Conservation (phyloP, 2,888 invertebrate genomes). For the Pyralis farinalis region DNA sequence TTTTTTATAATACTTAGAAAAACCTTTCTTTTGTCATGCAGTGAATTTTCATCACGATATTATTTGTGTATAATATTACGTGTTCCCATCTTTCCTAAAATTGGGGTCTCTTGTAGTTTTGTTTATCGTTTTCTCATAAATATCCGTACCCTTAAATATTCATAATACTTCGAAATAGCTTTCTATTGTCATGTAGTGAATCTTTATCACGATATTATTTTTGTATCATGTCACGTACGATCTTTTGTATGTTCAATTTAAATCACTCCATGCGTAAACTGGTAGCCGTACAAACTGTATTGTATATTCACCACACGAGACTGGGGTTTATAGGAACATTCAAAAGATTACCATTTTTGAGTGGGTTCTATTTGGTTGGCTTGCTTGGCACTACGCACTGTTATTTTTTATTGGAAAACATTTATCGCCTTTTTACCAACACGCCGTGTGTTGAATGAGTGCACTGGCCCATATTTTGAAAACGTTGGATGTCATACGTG, state of each 20-base stretch:
- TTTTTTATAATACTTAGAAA: too few relatives aligned
- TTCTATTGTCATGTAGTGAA: too few relatives aligned
- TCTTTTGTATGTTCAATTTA: constrained; percentile 20
- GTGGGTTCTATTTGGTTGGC: background rate
- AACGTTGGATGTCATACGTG: constrained; percentile 39
- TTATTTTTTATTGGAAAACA: constrained; percentile 6
- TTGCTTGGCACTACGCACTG: background rate
- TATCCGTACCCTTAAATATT: too few relatives aligned
- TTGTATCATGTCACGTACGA: constrained; percentile 27
- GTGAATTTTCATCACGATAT: constrained; percentile 5
- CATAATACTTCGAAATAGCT: too few relatives aligned
- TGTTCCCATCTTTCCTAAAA: too few relatives aligned
- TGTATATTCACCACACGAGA: constrained; percentile 8
- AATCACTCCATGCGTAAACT: constrained; percentile 22
- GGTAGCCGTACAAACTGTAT: constrained; percentile 15
- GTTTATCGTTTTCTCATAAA: too few relatives aligned
- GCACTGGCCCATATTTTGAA: constrained; percentile 33
- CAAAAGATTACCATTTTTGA: background rate
- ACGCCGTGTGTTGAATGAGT: constrained; percentile 21
- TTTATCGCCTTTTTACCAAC: constrained; percentile 19
- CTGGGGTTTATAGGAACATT: background rate
- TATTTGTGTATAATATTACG: constrained; percentile 28
- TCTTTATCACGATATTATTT: constrained; percentile 15
- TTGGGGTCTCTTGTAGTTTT: too few relatives aligned
- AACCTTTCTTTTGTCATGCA: too few relatives aligned